Conservation (phyloP, 2,113 vertebrate genomes). For the Anguilla rostrata region DNA sequence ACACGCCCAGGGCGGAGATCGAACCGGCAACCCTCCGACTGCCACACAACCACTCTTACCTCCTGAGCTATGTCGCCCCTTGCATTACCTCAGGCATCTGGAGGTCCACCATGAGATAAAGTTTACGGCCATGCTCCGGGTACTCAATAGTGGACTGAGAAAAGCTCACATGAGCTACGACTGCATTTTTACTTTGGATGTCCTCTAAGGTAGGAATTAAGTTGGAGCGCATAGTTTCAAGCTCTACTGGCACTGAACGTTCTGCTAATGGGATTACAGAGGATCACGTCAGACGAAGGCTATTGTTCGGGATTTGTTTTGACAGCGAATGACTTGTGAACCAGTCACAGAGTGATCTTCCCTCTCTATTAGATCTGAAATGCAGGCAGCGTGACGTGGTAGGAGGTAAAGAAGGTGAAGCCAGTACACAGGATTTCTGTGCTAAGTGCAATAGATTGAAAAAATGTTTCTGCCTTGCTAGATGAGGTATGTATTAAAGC, state of each 20-base stretch:
- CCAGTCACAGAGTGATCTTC: not conserved
- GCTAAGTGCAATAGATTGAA: not conserved
- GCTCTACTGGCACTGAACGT: slow-evolving; percentile 28
- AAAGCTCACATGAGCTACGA: not conserved
- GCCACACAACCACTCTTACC: too few species aligned
- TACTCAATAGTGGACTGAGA: not conserved
- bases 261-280: slow-evolving; percentile 47
- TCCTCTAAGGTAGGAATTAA: slow-evolving; percentile 24
- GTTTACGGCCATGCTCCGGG: not conserved
- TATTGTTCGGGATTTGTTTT: slow-evolving; percentile 47
- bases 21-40: too few species aligned
- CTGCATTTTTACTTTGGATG: slow-evolving; percentile 18
- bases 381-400: not conserved
- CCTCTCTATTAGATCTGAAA: slow-evolving; percentile 15
- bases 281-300: slow-evolving; percentile 44
- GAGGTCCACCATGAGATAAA: not conserved
- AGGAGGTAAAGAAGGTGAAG: not conserved
- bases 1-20: too few species aligned
- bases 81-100: too few species aligned
- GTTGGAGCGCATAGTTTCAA: slow-evolving; percentile 8
- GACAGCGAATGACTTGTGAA: slow-evolving; percentile 39
- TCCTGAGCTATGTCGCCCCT: too few species aligned
- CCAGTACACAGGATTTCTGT: not conserved
- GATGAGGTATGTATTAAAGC: not conserved
- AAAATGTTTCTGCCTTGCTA: not conserved